Conservation (phyloP, 92 coral and sea anemone genomes). For the Paragorgia papillata region DNA sequence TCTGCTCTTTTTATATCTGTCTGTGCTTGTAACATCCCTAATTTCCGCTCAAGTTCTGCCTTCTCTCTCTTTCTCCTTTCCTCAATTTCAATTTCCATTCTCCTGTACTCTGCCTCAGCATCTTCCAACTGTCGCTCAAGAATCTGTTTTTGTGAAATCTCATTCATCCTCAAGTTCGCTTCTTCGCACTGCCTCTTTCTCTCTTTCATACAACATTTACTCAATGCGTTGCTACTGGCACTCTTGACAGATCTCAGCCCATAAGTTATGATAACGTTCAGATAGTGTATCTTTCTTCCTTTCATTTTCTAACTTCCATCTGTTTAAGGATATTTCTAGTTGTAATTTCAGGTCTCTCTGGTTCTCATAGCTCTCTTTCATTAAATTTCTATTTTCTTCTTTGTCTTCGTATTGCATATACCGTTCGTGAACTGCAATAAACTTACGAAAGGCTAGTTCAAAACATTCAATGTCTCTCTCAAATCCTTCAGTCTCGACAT, state of each 20-base stretch:
- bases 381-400: background rate
- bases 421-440: slow-evolving; percentile 17
- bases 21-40: too few species aligned
- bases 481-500: slow-evolving; percentile 8
- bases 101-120: too few species aligned
- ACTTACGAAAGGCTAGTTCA: slow-evolving; percentile 14
- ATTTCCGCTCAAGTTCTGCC: too few species aligned
- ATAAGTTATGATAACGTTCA: too few species aligned
- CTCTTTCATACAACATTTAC: too few species aligned
- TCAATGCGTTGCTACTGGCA: too few species aligned
- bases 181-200: too few species aligned
- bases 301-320: slow-evolving; percentile 21
- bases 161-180: too few species aligned
- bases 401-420: slow-evolving; percentile 13
- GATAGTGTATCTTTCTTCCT: slow-evolving; percentile 18
- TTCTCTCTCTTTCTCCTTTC: too few species aligned
- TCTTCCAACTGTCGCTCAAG: too few species aligned
- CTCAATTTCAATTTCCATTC: slow-evolving; percentile 10
- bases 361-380: slow-evolving; percentile 20
- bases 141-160: too few species aligned
- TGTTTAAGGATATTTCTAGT: slow-evolving; percentile 3
- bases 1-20: slow-evolving; percentile 23
- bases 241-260: too few species aligned
- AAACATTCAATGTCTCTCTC: slow-evolving; percentile 13
- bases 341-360: slow-evolving; percentile 22